phyloP scores from a whole-genome alignment of 2,797 vertebrate genomes.

The Triplophysa bombifrons region DNA sequence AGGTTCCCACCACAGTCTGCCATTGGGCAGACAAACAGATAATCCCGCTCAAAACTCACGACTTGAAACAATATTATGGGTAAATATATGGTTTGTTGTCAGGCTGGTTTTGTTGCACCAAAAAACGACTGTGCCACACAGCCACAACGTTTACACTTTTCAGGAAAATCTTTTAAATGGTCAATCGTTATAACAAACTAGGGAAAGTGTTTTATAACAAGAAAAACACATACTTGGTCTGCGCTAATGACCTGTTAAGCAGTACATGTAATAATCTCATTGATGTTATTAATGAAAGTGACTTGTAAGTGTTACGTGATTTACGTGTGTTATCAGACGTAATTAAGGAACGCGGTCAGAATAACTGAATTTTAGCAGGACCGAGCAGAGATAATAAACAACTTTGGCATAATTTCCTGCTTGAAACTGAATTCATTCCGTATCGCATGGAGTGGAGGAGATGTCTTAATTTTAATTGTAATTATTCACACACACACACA shows the following conservation, averaged over 20 bases:
- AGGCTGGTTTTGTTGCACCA: not conserved
- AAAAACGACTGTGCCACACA: not conserved
- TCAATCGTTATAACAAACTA: not conserved
- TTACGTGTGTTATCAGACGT: not conserved
- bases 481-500: conserved; percentile 39
- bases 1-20: not conserved
- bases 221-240: not conserved
- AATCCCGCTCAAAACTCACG: not conserved
- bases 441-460: conserved; percentile 26
- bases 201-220: not conserved
- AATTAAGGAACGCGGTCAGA: not conserved
- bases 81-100: not conserved
- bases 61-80: not conserved
- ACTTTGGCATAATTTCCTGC: conserved; percentile 18
- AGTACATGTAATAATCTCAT: conserved; percentile 1
- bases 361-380: conserved; percentile 4
- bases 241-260: conserved; percentile 4
- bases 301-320: not conserved
- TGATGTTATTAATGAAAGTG: not conserved
- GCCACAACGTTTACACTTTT: not conserved
- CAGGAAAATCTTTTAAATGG: not conserved
- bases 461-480: conserved; percentile 43
- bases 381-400: not conserved
- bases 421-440: conserved; percentile 39
- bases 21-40: not conserved